Conservation (phyloP, 1,140 invertebrate genomes). For the Ceratina calcarata region DNA sequence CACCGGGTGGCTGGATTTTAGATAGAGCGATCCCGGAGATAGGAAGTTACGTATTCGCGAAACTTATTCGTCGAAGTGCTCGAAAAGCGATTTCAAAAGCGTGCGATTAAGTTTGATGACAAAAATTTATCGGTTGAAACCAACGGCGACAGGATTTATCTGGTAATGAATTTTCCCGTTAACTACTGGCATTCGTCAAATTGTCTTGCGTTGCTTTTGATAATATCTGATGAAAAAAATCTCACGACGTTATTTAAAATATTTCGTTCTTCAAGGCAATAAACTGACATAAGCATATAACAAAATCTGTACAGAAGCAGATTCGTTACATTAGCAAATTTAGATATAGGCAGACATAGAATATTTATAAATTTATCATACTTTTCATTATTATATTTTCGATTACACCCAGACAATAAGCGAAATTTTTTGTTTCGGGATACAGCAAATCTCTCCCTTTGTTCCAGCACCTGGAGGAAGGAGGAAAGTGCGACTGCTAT, state of each 20-base stretch:
- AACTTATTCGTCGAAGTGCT: slow-evolving; percentile 13
- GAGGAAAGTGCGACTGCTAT: slow-evolving; percentile 17
- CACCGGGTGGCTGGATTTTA: not conserved
- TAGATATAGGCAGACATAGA: too few relatives aligned
- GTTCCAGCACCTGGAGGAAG: slow-evolving; percentile 33
- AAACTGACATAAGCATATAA: too few relatives aligned
- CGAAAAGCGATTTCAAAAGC: not conserved
- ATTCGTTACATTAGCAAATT: too few relatives aligned
- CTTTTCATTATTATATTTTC: too few relatives aligned
- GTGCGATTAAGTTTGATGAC: not conserved
- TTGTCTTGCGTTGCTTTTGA: not conserved
- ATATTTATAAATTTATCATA: too few relatives aligned
- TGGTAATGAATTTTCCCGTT: not conserved
- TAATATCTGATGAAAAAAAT: too few relatives aligned
- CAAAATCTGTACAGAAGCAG: too few relatives aligned
- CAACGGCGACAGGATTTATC: not conserved
- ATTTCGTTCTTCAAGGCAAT: too few relatives aligned
- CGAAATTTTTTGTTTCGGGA: too few relatives aligned
- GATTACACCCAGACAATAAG: too few relatives aligned
- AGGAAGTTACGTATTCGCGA: not conserved
- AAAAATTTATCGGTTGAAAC: not conserved
- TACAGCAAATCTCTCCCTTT: not conserved
- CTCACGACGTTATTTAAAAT: too few relatives aligned
- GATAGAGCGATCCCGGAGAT: slow-evolving; percentile 7
- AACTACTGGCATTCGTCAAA: not conserved